Conservation (phyloP, 2,113 vertebrate genomes). For the Mesembrinibis cayennensis region DNA sequence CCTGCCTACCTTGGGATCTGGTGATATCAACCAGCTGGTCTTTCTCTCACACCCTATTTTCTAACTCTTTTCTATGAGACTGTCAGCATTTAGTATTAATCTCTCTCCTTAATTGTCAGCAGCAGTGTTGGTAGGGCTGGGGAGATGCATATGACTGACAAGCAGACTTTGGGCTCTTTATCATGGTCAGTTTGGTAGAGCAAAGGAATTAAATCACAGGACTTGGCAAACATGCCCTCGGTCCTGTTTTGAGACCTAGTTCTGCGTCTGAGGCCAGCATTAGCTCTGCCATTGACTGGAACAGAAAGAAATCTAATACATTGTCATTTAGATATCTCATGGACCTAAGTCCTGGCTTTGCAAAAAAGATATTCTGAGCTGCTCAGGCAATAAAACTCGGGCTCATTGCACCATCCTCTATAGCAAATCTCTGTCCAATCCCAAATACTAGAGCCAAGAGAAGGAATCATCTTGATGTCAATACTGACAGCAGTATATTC, state of each 20-base stretch:
- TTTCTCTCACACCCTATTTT: not conserved
- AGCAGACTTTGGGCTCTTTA: accelerated
- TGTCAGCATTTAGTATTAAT: accelerated
- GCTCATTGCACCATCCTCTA: not conserved
- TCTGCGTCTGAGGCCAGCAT: not conserved
- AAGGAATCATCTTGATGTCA: not conserved
- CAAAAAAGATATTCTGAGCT: not conserved
- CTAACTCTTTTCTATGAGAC: not conserved
- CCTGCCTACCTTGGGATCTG: not conserved
- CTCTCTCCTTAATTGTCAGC: not conserved
- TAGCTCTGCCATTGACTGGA: not conserved
- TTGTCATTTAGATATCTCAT: not conserved
- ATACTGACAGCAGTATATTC: not conserved
- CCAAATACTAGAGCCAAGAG: not conserved
- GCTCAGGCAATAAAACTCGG: not conserved
- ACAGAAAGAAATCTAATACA: not conserved
- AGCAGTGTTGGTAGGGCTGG: not conserved
- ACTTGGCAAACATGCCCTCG: not conserved
- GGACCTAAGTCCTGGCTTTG: not conserved
- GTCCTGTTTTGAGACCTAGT: not conserved
- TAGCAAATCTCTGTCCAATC: not conserved
- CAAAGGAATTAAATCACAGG: not conserved
- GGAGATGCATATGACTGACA: accelerated
- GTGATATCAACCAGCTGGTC: not conserved
- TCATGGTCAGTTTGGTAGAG: not conserved